Conservation (phyloP, 2,888 invertebrate species). For the Pharmacophagus antenor region DNA sequence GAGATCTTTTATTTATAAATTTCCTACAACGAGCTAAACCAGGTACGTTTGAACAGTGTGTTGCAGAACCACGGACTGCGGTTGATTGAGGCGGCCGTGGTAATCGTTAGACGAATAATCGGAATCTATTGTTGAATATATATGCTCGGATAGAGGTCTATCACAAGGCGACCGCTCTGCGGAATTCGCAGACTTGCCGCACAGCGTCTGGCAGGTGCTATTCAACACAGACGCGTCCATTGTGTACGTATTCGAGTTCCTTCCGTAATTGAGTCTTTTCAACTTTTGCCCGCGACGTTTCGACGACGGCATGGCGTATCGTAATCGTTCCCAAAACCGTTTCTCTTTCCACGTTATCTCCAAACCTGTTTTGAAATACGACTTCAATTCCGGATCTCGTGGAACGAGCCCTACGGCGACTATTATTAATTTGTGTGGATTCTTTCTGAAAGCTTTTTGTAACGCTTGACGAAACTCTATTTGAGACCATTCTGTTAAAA, state of each 20-base stretch:
- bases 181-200: slow-evolving; percentile 76
- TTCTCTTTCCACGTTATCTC: slow-evolving; percentile 94
- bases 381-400: slow-evolving; percentile 92
- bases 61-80: slow-evolving; percentile 72
- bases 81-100: slow-evolving; percentile 66
- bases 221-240: slow-evolving; percentile 85
- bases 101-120: slow-evolving; percentile 87
- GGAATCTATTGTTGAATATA: slow-evolving; percentile 94
- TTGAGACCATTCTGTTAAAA: slow-evolving; percentile 95
- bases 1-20: slow-evolving; percentile 58
- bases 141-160: slow-evolving; percentile 91
- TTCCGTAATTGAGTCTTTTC: slow-evolving; percentile 84
- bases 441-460: slow-evolving; percentile 91
- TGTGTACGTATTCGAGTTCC: slow-evolving; percentile 92
- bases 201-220: slow-evolving; percentile 82
- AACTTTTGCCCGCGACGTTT: slow-evolving; percentile 82
- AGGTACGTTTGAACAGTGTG: slow-evolving; percentile 78
- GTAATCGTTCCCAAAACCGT: slow-evolving; percentile 96
- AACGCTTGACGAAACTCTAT: slow-evolving; percentile 94
- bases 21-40: slow-evolving; percentile 55
- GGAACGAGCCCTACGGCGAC: slow-evolving; percentile 90
- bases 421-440: slow-evolving; percentile 92
- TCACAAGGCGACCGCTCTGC: slow-evolving; percentile 83
- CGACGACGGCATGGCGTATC: slow-evolving; percentile 93
- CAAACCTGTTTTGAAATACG: slow-evolving; percentile 93